Conservation (phyloP, 2,888 invertebrate species). For the Entomobrya proxima region DNA sequence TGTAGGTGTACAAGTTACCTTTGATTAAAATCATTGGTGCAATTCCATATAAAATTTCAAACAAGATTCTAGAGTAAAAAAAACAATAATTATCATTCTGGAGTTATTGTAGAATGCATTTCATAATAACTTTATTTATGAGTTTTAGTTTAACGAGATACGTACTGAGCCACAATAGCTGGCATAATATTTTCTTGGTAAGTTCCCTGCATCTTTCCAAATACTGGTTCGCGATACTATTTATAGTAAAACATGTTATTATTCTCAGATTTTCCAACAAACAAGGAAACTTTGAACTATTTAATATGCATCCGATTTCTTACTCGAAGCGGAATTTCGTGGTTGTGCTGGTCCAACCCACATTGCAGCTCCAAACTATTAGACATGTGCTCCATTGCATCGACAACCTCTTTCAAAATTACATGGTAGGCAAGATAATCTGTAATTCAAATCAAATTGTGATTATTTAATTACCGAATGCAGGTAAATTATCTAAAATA, state of each 20-base stretch:
- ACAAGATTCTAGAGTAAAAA: slow-evolving; percentile 39
- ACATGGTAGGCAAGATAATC: slow-evolving; percentile 60
- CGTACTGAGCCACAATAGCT: slow-evolving; percentile 58
- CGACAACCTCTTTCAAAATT: slow-evolving; percentile 39
- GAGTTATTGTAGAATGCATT: too few species aligned
- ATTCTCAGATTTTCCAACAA: neutral
- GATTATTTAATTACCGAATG: neutral
- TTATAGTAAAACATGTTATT: neutral
- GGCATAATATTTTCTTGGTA: slow-evolving; percentile 61
- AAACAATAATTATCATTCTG: neutral
- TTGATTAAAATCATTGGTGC: slow-evolving; percentile 59
- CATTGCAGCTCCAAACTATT: slow-evolving; percentile 26
- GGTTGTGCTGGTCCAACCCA: slow-evolving; percentile 21
- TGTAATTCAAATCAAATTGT: neutral
- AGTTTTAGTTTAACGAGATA: neutral
- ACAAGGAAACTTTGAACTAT: too few species aligned
- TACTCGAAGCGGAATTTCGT: slow-evolving; percentile 53
- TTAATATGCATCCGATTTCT: too few species aligned
- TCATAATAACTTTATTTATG: too few species aligned
- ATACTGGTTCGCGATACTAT: slow-evolving; percentile 57
- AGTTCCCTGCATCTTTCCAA: slow-evolving; percentile 57
- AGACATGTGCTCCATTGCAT: slow-evolving; percentile 17
- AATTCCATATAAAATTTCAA: slow-evolving; percentile 59
- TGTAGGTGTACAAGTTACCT: slow-evolving; percentile 18
- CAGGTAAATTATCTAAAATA: too few species aligned